Base-by-base conservation (phyloP, 2,113 vertebrate species). In the Grammomys dolichurus region DNA sequence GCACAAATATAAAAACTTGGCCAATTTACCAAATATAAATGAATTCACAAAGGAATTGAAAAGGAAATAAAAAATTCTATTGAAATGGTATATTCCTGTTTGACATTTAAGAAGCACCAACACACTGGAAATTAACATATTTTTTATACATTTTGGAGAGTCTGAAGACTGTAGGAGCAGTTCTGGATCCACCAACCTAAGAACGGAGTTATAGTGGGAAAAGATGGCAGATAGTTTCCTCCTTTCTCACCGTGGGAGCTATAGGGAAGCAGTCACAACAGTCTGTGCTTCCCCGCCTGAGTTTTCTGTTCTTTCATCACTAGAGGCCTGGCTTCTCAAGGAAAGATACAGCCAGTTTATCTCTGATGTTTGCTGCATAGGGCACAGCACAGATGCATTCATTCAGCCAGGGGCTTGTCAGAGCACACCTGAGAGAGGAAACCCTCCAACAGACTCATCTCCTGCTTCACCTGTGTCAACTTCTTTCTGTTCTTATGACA, bases 401-500 rank as follows among this genome's bases (percentile, higher is more conserved):
- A 99, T 97, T 99, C 99, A 3, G 99, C 99, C 98, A 99, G 76
- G 0, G 98, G 96, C 2, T 98, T 98, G 87, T 99, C 99, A 73
- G 98, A 99, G 93, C 99, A 99, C 96, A 99, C 97, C 17, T 99
- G 99, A 0, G 99, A 65, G 28, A 87, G 99, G 99, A 99, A 98
- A 99, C 99, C 92, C 99, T 99, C 99, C 99, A 36, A n/a, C 99
- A 95, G 99, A 99, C 46, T 99, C 99, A 95, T 99, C 99, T 95
- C 99, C 99, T 16, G 99, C 99, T 98, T 99, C 99, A 78, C 99
- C 99, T 91, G 99, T 99, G 97, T 99, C 99, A 98, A 99, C 99
- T 94, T 99, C 98, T 95, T 99, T 99, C 98, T 99, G 99, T 98
- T 99, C 99, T 90, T 99, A 99, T 89, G 90, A 99, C 99, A 3